Conservation (phyloP, 2,113 vertebrate species). For the Hemichromis elongatus region DNA sequence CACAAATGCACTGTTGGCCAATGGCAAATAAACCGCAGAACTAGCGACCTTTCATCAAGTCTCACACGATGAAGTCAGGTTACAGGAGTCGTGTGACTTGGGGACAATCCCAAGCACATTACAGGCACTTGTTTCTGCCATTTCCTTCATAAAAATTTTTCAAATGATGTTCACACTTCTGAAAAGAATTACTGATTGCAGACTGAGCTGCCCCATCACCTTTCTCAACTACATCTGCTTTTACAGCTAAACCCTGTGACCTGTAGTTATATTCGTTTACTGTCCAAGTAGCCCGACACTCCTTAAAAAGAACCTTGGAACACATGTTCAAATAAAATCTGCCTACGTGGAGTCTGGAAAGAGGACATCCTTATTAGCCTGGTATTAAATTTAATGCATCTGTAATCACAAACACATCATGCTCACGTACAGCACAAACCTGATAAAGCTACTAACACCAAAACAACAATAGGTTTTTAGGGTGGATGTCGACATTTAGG, state of each 20-base stretch:
- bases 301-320: background rate
- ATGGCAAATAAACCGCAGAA: background rate
- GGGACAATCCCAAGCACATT: background rate
- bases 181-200: background rate
- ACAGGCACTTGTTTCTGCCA: background rate
- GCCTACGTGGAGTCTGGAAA: background rate
- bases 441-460: background rate
- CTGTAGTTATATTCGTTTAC: background rate
- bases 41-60: background rate
- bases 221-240: background rate
- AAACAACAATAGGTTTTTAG: background rate
- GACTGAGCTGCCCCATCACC: background rate
- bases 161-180: background rate
- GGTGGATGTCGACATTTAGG: background rate
- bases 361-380: background rate
- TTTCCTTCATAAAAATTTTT: background rate
- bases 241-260: background rate
- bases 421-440: background rate
- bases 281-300: background rate
- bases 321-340: background rate
- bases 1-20: background rate
- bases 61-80: background rate
- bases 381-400: background rate
- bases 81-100: background rate
- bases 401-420: background rate